Evolutionary conservation across 2,797 vertebrate genomes (phyloP).

Genomic region (Channa striata): DNA sequence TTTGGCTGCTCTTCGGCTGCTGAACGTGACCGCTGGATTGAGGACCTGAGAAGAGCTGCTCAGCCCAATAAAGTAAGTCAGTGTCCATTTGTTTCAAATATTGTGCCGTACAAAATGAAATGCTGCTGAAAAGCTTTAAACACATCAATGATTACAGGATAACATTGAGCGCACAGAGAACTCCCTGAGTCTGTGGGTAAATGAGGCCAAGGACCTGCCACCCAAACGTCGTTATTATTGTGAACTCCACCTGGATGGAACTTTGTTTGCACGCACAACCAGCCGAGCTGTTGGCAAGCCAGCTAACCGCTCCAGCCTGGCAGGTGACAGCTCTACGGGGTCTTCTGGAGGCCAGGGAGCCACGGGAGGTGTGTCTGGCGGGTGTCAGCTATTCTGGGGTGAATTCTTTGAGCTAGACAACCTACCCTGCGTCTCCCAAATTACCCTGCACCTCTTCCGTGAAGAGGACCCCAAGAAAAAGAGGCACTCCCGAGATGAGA

Average conservation of each 20-base stretch:
- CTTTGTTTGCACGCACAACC: constrained; percentile 89
- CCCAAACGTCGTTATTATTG: constrained; percentile 85
- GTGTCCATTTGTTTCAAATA: neutral
- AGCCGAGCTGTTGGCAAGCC: constrained; percentile 81
- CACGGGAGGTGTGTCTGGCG: constrained; percentile 60
- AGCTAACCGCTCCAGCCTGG: constrained; percentile 61
- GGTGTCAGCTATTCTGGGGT: constrained; percentile 91
- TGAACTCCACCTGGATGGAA: constrained; percentile 90
- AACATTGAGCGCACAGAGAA: constrained; percentile 92
- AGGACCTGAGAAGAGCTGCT: constrained; percentile 89
- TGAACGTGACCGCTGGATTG: constrained; percentile 94
- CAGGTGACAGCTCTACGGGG: constrained; percentile 62
- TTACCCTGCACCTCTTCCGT: constrained; percentile 87
- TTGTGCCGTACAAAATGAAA: neutral
- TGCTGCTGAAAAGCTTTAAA: neutral
- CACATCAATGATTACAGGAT: constrained; percentile 82
- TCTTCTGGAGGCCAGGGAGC: constrained; percentile 59
- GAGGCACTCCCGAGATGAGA: constrained; percentile 80
- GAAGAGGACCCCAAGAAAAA: constrained; percentile 88
- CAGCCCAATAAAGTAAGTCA: constrained; percentile 89
- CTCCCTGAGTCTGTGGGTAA: constrained; percentile 91
- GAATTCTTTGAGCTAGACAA: constrained; percentile 93
- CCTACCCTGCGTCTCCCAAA: constrained; percentile 85
- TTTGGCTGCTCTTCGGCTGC: constrained; percentile 92
- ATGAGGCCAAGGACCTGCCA: constrained; percentile 91